phyloP scores from a whole-genome alignment of 2,113 vertebrate species.

The Mellivora capensis region DNA sequence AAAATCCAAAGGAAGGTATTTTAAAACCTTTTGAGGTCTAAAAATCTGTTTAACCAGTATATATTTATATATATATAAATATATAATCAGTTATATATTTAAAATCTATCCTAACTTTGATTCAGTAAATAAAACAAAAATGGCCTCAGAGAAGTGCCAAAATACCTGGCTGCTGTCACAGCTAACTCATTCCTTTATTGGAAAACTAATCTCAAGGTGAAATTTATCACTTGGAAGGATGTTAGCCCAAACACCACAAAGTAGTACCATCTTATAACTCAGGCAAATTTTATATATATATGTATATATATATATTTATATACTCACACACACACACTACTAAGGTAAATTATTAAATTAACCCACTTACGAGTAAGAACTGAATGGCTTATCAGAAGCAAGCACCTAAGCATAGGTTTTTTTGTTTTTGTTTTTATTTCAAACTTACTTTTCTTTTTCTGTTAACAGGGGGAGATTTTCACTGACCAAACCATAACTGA shows the following conservation, averaged over 20 bases:
- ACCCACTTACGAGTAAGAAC: neutral
- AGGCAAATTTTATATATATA: neutral
- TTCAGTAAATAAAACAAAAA: neutral
- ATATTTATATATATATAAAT: neutral
- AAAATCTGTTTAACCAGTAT: neutral
- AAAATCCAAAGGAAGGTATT: neutral
- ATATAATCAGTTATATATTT: neutral
- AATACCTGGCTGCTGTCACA: neutral
- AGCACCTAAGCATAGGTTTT: neutral
- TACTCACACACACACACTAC: neutral
- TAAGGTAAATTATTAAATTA: neutral
- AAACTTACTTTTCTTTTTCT: slow-evolving; percentile 91
- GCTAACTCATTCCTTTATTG: neutral
- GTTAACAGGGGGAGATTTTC: slow-evolving; percentile 95
- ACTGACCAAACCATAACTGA: slow-evolving; percentile 93
- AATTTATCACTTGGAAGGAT: neutral
- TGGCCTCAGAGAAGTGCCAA: neutral
- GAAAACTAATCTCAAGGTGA: neutral
- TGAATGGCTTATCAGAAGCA: neutral
- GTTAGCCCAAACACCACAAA: neutral
- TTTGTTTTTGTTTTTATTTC: neutral
- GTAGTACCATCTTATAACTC: neutral
- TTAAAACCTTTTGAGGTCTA: neutral
- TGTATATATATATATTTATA: no score
- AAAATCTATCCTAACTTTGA: neutral